phyloP scores from a whole-genome alignment of 2,113 vertebrate genomes.

The Rhodinocichla rosea region DNA sequence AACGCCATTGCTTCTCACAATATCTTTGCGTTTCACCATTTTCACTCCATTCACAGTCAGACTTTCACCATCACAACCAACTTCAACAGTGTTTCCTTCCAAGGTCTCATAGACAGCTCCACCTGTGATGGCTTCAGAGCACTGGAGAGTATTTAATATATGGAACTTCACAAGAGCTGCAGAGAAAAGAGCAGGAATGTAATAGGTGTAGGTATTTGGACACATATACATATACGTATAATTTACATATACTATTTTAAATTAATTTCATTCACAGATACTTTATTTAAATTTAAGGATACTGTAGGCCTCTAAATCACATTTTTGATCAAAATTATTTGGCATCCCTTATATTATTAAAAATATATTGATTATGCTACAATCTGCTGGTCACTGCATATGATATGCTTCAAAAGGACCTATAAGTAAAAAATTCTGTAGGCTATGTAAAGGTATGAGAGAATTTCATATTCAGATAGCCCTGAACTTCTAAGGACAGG shows the following conservation, averaged over 20 bases:
- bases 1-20: slow-evolving; percentile 92
- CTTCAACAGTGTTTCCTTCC: slow-evolving; percentile 88
- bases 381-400: background rate
- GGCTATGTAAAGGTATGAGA: background rate
- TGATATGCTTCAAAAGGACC: background rate
- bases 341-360: background rate
- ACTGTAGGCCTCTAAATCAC: background rate
- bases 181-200: background rate
- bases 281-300: background rate
- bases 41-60: slow-evolving; percentile 92
- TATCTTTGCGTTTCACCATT: slow-evolving; percentile 94
- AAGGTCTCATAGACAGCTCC: slow-evolving; percentile 87
- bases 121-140: slow-evolving; percentile 91
- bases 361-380: background rate
- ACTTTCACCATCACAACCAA: slow-evolving; percentile 94
- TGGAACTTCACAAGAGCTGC: slow-evolving; percentile 92
- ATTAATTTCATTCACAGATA: background rate
- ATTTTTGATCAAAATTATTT: background rate
- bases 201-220: background rate
- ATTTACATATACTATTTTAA: background rate
- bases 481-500: background rate
- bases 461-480: background rate
- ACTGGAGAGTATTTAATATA: slow-evolving; percentile 88
- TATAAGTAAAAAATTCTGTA: background rate
- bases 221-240: accelerated